Percentiles rank a stretch among this genome's conserved stretches.
Conservation (phyloP, 2,888 invertebrate species). For the Cancer borealis region DNA sequence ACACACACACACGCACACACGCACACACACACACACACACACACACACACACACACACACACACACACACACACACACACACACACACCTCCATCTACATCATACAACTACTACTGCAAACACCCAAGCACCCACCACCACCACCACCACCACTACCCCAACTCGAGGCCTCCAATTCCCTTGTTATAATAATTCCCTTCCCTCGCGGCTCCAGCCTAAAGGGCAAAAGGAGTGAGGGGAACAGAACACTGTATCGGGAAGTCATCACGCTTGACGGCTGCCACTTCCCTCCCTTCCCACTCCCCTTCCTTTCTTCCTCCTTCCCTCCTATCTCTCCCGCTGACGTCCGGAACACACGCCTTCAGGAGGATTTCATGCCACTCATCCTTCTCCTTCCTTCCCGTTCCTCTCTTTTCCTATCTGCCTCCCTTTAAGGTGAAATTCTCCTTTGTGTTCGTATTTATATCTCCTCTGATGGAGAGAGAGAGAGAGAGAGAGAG, state of each 20-base stretch:
- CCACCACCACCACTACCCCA: neutral
- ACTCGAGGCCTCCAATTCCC: neutral
- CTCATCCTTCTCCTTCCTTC: neutral
- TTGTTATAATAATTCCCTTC: conserved; percentile 13
- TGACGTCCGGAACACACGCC: neutral
- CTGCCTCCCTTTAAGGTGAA: neutral
- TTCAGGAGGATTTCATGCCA: conserved; percentile 24
- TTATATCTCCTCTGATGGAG: neutral
- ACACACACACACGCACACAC: too few relatives aligned
- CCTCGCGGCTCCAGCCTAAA: neutral
- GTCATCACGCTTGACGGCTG: conserved; percentile 23
- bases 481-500: neutral
- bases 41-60: neutral
- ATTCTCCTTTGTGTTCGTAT: neutral
- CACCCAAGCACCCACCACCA: neutral
- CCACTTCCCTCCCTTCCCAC: neutral
- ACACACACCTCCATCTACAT: neutral
- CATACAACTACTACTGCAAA: neutral
- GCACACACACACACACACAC: too few relatives aligned
- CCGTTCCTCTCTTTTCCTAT: neutral
- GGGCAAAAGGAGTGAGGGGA: conserved; percentile 10
- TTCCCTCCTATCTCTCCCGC: neutral
- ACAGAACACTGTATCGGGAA: conserved; percentile 24
- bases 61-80: neutral
- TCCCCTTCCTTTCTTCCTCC: neutral